phyloP scores from a whole-genome alignment of 2,113 vertebrate species.

The Hippopotamus amphibius region DNA sequence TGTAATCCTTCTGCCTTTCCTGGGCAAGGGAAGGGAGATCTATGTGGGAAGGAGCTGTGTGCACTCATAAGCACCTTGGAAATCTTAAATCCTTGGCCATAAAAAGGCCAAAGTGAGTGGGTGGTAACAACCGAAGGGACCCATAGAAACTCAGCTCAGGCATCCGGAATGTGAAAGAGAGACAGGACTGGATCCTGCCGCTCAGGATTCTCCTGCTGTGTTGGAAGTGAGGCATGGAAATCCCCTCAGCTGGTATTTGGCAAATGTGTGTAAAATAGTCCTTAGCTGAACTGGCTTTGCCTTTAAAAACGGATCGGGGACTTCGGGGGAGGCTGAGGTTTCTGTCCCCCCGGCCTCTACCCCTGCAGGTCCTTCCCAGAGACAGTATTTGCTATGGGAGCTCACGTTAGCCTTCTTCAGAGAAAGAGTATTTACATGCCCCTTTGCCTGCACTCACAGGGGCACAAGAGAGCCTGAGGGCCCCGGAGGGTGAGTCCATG shows the following conservation, averaged over 20 bases:
- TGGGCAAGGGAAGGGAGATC: background rate
- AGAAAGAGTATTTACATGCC: slow-evolving; percentile 18
- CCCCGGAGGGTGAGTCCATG: background rate
- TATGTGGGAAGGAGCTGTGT: background rate
- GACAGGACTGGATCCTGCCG: background rate
- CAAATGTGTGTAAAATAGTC: slow-evolving; percentile 19
- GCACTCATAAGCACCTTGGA: background rate
- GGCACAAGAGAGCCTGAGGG: background rate
- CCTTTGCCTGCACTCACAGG: background rate
- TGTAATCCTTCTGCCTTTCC: background rate
- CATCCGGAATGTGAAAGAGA: background rate
- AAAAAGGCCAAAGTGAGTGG: background rate
- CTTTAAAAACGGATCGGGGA: slow-evolving; percentile 73
- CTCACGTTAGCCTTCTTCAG: background rate
- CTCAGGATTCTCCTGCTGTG: slow-evolving; percentile 63
- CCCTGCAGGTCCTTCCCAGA: slow-evolving; percentile 59
- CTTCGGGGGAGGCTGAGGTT: slow-evolving; percentile 68
- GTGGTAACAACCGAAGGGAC: background rate
- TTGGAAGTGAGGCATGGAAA: slow-evolving; percentile 78
- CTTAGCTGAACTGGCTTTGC: slow-evolving; percentile 71
- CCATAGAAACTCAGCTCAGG: background rate
- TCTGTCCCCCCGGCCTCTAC: background rate
- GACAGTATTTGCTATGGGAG: background rate
- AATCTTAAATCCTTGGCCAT: background rate
- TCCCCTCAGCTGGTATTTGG: slow-evolving; percentile 67